A percentile compares a stretch with the other conserved stretches of the same genome.
Evolutionary conservation across 2,797 vertebrate species (phyloP).

Genomic region (Leuciscus waleckii): DNA sequence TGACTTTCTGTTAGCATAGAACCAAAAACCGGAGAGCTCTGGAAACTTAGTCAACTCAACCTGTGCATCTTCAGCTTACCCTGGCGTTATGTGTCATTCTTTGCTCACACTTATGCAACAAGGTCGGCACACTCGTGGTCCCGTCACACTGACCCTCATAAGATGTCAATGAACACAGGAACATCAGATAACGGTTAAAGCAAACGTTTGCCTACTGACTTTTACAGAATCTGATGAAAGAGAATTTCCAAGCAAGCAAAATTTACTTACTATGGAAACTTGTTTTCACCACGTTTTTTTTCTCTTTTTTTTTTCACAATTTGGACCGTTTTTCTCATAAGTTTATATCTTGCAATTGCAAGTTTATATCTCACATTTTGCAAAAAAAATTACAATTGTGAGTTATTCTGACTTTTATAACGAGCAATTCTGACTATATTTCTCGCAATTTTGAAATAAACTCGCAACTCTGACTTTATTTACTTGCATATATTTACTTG

Average conservation of each 20-base stretch:
- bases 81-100: slow-evolving; percentile 36
- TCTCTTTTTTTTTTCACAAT: neutral
- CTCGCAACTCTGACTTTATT: neutral
- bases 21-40: neutral
- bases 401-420: neutral
- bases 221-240: slow-evolving; percentile 36
- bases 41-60: slow-evolving; percentile 4
- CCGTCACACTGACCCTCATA: slow-evolving; percentile 28
- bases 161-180: slow-evolving; percentile 59
- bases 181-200: slow-evolving; percentile 48
- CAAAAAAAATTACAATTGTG: no score
- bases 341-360: neutral
- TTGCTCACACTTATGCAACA: slow-evolving; percentile 28
- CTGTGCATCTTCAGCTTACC: neutral
- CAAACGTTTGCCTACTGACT: slow-evolving; percentile 23
- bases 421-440: neutral
- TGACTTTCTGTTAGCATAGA: neutral
- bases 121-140: slow-evolving; percentile 54
- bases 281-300: neutral
- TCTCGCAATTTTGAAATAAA: neutral
- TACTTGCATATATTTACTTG: no score
- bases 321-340: neutral
- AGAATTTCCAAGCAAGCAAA: slow-evolving; percentile 26
- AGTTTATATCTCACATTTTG: neutral
- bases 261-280: neutral